Evolutionary conservation across 2,888 invertebrate species (phyloP), one percentile per base, ranked within the genome.

Genomic region (Brenthis ino): DNA sequence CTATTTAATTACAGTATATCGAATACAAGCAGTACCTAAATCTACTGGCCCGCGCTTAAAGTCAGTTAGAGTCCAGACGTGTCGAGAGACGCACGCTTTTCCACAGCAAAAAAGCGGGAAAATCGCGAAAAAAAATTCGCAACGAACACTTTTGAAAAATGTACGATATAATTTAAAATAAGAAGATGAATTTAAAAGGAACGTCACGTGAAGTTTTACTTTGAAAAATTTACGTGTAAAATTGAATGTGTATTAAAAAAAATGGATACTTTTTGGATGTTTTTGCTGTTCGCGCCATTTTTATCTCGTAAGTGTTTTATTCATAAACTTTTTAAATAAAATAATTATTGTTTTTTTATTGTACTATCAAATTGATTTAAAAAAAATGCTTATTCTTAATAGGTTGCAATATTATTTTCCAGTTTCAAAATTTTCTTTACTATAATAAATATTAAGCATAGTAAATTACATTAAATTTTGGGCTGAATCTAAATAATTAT

Each of bases 31-130:
- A 61, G 70, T 72, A 65, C 54, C 48, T 55, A 55, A 71, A 69
- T 63, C 61, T 37, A 58, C 58, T 58, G 8, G 28, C 48, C 65
- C 69, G 70, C 58, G 37, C 37, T 43, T 43, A 8, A 65, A 68
- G 70, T 77, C 80, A 82, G 82, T 83, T 72, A 65, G 67, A 69
- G 60, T 67, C 57, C 67, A 66, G 58, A 73, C 74, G 75, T 66
- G 69, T 43, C 20, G 16, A 60, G 70, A 76, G 64, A 63, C 57
- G 76, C 77, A 78, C 82, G 83, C 75, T 67, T 68, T 58, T 51
- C 63, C 8, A 5, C 11, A 47, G 12, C 51, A 72, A 79, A 79
- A 79, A 72, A 74, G 81, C 81, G 80, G 82, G 81, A 81, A 63
- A 81, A 70, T 64, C 74, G 75, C 76, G 77, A 68, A 72, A 60